Base-by-base conservation (phyloP, 2,797 vertebrate species). In the Pitangus sulphuratus region DNA sequence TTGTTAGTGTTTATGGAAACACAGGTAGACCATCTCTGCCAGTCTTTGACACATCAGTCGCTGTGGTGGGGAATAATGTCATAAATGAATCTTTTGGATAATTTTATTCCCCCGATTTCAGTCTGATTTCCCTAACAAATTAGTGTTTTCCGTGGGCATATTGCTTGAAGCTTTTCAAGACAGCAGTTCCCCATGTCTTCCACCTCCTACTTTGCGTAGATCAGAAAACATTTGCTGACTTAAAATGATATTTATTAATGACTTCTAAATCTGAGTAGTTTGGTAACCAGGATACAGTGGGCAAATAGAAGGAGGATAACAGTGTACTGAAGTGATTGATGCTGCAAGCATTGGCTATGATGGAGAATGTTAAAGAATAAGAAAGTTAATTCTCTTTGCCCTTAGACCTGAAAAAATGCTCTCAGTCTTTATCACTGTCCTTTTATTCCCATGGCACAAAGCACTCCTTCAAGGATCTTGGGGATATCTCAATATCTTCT, bases 211-310 rank as follows among this genome's bases (percentile, higher is more conserved):
- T 91, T 90, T 87, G 84, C 3, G 0, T 91, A 85, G 79, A 76
- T 87, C 62, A 94, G 31, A 70, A 92, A 84, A 83, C 71, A 87
- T 77, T 92, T 87, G 30, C 60, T 89, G 60, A 80, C 56, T 92
- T 92, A 26, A 84, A 90, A 61, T 90, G 2, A 12, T 74, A 66
- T 85, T 89, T 94, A 77, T 92, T 93, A 80, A 35, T 93, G 91
- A 50, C 78, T 93, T 89, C 76, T 90, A 83, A 74, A 85, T 87
- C 33, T 87, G 72, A 39, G 84, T 93, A 87, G 89, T 87, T 64
- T 93, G 84, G 94, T 95, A 95, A 69, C 93, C 68, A 86, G 65
- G 89, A 93, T 94, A 95, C 89, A 44, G 87, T 64, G 65, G 45
- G 71, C 56, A 89, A 92, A 48, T 80, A 44, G 39, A 78, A 95